These are phyloP conservation scores for Quadroppia sp. DNA, from an alignment of 2,888 invertebrate genomes.

Conservation along the genomic window DNA sequence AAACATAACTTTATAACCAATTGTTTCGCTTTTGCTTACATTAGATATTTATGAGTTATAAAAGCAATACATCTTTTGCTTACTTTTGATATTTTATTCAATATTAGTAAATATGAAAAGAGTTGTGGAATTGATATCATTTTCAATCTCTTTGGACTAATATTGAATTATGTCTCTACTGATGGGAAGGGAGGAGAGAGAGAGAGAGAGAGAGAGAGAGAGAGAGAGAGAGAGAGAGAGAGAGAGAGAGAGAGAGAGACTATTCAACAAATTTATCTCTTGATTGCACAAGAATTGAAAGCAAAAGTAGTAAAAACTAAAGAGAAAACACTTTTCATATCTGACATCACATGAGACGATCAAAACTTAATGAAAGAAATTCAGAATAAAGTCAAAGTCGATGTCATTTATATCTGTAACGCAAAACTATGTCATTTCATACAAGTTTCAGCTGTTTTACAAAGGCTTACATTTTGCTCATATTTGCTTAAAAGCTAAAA, in stretches of 20 bases:
- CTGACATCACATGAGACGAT: neutral
- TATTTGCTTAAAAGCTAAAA: slow-evolving; percentile 13
- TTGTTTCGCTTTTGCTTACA: too few species aligned
- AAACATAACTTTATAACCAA: too few species aligned
- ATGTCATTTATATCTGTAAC: slow-evolving; percentile 3
- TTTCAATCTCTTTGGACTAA: too few species aligned
- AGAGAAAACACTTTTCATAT: neutral
- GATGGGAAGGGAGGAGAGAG: neutral
- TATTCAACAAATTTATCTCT: slow-evolving; percentile 22
- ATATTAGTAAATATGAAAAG: too few species aligned
- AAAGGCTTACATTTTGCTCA: neutral
- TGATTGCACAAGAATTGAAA: slow-evolving; percentile 32
- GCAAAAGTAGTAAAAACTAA: slow-evolving; percentile 21
- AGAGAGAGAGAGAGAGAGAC: slow-evolving; percentile 6
- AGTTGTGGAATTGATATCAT: too few species aligned
- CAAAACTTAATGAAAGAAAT: slow-evolving; percentile 12
- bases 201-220: slow-evolving; percentile 17
- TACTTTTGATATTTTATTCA: too few species aligned
- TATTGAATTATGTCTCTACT: too few species aligned
- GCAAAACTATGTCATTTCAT: neutral
- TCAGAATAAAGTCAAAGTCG: neutral
- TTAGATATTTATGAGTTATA: too few species aligned
- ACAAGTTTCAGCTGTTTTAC: slow-evolving; percentile 25
- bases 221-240: slow-evolving; percentile 14
- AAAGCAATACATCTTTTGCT: too few species aligned